Conservation (phyloP, 2,797 vertebrate species). For the Danio kyathit region DNA sequence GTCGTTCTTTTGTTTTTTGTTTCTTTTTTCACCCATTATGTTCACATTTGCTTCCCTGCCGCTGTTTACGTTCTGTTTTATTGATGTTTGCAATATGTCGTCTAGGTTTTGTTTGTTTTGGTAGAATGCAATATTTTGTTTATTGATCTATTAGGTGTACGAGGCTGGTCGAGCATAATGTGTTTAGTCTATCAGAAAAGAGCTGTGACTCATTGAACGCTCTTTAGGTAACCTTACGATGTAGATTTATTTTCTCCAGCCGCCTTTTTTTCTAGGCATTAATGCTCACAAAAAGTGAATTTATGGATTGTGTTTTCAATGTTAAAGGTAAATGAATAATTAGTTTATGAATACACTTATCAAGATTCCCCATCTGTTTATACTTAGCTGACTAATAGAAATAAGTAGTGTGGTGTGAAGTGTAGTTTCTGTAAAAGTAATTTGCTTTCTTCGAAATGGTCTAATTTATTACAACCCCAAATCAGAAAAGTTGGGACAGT, state of each 20-base stretch:
- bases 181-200: conserved; percentile 56
- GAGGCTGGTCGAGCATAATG: conserved; percentile 51
- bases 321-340: no score
- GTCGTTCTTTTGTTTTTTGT: conserved; percentile 5
- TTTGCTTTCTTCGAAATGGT: no score
- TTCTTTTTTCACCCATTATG: neutral
- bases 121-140: conserved; percentile 47
- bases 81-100: conserved; percentile 44
- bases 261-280: conserved; percentile 22
- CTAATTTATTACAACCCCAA: no score
- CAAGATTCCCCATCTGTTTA: no score
- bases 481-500: no score
- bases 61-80: conserved; percentile 40
- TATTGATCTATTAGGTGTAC: conserved; percentile 52
- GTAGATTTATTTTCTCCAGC: conserved; percentile 32
- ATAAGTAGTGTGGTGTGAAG: no score
- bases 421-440: no score
- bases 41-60: conserved; percentile 37
- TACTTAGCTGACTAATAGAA: no score
- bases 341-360: no score
- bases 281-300: no score
- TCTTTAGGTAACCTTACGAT: conserved; percentile 52
- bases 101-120: conserved; percentile 59
- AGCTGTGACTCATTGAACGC: conserved; percentile 67
- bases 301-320: no score